A percentile compares a stretch with the other conserved stretches of the same genome.
These are phyloP conservation scores for Arion vulgaris DNA, from an alignment of 1,140 invertebrate species.

Conservation along the genomic window DNA sequence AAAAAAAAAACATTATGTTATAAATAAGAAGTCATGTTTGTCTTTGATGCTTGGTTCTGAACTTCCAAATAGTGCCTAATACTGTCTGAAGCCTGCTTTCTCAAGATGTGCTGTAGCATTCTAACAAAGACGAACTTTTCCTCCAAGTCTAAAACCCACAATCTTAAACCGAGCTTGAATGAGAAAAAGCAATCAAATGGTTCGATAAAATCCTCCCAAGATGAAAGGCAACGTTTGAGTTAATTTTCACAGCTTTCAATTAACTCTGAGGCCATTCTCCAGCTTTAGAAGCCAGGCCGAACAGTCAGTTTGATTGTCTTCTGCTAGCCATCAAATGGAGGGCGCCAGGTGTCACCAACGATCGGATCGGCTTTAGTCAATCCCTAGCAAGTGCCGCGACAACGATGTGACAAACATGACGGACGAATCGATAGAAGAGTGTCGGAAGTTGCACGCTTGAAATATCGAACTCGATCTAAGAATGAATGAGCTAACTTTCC, in stretches of 20 bases:
- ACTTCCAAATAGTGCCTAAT: neutral
- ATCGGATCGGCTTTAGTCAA: slow-evolving; percentile 27
- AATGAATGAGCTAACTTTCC: slow-evolving; percentile 17
- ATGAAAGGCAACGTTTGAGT: slow-evolving; percentile 18
- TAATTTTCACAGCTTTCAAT: slow-evolving; percentile 29
- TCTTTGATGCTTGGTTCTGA: neutral
- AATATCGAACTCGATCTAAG: slow-evolving; percentile 15
- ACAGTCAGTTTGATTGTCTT: slow-evolving; percentile 17
- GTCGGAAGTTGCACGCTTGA: slow-evolving; percentile 21
- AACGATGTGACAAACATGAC: slow-evolving; percentile 14
- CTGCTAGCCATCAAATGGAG: slow-evolving; percentile 24
- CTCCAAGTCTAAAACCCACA: neutral
- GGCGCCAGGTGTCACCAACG: slow-evolving; percentile 24
- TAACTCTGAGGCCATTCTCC: slow-evolving; percentile 17
- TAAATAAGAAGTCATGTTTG: too few relatives aligned
- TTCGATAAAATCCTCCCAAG: slow-evolving; percentile 9
- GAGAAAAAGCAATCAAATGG: neutral
- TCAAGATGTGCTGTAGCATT: neutral
- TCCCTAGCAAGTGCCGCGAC: slow-evolving; percentile 19
- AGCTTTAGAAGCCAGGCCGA: slow-evolving; percentile 5
- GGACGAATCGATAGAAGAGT: neutral
- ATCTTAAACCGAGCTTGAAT: neutral
- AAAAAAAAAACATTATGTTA: neutral
- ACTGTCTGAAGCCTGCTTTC: neutral
- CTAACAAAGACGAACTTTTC: neutral